Percentiles rank a stretch among this genome's conserved stretches.
phyloP scores from a whole-genome alignment of 35 echinoderm and acorn worm species.

The Ophioderma brevispina region DNA sequence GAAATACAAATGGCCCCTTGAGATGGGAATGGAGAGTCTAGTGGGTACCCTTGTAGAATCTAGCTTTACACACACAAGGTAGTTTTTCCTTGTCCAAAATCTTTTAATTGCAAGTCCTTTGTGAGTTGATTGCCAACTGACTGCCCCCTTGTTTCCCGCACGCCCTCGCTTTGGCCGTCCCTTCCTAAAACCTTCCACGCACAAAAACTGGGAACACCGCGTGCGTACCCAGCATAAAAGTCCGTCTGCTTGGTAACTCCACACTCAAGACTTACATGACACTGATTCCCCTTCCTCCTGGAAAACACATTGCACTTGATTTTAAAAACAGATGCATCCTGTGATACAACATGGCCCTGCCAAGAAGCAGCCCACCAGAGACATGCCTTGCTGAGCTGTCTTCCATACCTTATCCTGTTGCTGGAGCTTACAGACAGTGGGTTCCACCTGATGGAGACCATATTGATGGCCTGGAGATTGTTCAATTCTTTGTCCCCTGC shows the following conservation, averaged over 20 bases:
- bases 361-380: not conserved
- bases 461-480: slow-evolving; percentile 34
- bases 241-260: not conserved
- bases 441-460: not conserved
- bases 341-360: not conserved
- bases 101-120: slow-evolving; percentile 19
- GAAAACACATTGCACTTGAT: not conserved
- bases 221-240: not conserved
- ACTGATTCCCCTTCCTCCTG: not conserved
- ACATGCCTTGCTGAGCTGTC: slow-evolving; percentile 14
- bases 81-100: not conserved
- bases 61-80: not conserved
- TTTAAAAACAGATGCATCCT: not conserved
- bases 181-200: not conserved
- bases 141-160: not conserved
- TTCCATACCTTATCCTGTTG: not conserved
- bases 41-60: not conserved
- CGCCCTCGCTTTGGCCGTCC: not conserved
- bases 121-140: not conserved
- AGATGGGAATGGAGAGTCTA: too few relatives aligned
- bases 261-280: not conserved
- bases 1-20: too few relatives aligned
- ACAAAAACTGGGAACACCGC: slow-evolving; percentile 8
- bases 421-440: not conserved
- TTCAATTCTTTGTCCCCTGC: slow-evolving; percentile 27